Evolutionary conservation across 1,140 invertebrate genomes (phyloP), one percentile per base, ranked within the genome.

Genomic region (Prorops nasuta): DNA sequence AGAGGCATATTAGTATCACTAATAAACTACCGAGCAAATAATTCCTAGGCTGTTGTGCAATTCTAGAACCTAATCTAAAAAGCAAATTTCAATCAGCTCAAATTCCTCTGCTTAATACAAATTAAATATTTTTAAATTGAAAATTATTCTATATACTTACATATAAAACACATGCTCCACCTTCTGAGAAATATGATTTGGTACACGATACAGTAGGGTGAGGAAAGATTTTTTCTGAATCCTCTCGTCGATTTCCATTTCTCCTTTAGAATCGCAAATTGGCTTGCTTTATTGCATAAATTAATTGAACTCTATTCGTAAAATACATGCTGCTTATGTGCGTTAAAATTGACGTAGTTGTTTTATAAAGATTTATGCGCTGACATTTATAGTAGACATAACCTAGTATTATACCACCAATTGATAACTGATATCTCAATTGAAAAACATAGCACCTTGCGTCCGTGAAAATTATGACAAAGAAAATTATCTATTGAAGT

Each of bases 91-190:
- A 49, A 24, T 28, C 19, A 17, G 24, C 32, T 0, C 2, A 35
- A 28, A 14, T 34, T 24, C 15, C 8, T 28, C 2, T 20, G 17
- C 24, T 17, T 51, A 37, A 34, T 41, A 35, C 18, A 35, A 49
- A 37, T 16, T 32, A 12, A 39, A 32, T 44, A 31, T 1, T 24
- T 21, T 15, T 15, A 8, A 19, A 28, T 20, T 0, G 16, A 28
- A 43, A 24, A 37, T 21, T 15, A 40, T 16, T 32, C 8, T 37
- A 31, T 15, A 15, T 3, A 56, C 58, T 63, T 56, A 76, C 74
- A 45, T 54, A 48, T 76, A 75, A 42, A 74, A 75, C 20, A 74
- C 71, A 22, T 61, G 49, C 41, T 76, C 69, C 0, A 72, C 63
- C 1, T 51, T 28, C 31, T 57, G 55, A 1, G 72, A 71, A 19